These are phyloP conservation scores for Dryomyza anilis DNA, from an alignment of 2,888 invertebrate genomes.

Conservation along the genomic window DNA sequence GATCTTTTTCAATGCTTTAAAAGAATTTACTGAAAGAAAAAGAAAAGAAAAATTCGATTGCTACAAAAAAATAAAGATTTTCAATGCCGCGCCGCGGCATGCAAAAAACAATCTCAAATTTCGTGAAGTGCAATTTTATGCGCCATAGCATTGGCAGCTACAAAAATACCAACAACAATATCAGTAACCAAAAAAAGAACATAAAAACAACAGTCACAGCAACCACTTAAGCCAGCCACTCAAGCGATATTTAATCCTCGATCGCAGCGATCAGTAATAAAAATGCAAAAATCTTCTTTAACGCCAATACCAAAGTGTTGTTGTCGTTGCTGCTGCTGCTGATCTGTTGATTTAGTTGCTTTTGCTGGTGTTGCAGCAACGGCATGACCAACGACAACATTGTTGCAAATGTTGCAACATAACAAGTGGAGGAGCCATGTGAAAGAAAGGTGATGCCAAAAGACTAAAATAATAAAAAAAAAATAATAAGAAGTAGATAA, in stretches of 20 bases:
- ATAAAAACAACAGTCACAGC: not conserved
- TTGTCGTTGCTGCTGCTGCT: not conserved
- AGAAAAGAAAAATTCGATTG: not conserved
- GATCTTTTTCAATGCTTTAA: not conserved
- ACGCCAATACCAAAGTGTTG: not conserved
- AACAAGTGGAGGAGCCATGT: no score
- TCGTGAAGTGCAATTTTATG: not conserved
- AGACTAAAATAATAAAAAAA: no score
- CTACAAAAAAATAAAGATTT: not conserved
- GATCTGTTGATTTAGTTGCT: not conserved
- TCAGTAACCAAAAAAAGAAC: no score
- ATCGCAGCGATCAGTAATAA: conserved; percentile 2
- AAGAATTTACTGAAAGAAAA: not conserved
- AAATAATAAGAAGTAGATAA: no score
- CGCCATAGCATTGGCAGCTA: not conserved
- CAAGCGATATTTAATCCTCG: not conserved
- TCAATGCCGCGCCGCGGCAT: no score
- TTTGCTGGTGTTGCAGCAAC: not conserved
- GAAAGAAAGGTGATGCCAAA: not conserved
- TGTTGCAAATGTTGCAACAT: not conserved
- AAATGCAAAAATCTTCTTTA: conserved; percentile 1
- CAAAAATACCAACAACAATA: not conserved
- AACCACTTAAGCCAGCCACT: not conserved
- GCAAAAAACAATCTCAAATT: not conserved
- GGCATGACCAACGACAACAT: not conserved